A percentile compares a stretch with the other conserved stretches of the same genome.
Evolutionary conservation across 2,888 invertebrate genomes (phyloP).

Genomic region (Dysmachus trigonus): DNA sequence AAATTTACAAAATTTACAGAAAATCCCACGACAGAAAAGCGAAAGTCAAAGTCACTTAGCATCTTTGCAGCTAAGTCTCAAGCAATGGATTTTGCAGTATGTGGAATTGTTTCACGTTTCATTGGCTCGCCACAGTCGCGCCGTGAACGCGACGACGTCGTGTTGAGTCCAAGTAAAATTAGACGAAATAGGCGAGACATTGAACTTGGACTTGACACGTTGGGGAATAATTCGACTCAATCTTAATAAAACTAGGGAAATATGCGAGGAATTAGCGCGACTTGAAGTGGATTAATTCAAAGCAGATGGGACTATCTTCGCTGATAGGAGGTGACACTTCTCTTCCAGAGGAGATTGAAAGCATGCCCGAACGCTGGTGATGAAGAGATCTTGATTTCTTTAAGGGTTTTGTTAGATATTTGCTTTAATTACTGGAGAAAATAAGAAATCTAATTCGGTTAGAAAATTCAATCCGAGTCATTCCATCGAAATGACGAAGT

Average conservation of each 20-base stretch:
- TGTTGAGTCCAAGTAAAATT: slow-evolving; percentile 2
- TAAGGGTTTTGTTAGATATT: background rate
- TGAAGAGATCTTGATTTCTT: background rate
- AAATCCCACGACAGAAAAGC: background rate
- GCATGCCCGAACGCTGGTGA: background rate
- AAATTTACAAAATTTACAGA: slow-evolving; percentile 2
- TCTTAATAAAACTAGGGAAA: slow-evolving; percentile 28
- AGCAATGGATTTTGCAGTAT: background rate
- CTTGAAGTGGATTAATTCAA: slow-evolving; percentile 14
- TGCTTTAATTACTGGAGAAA: background rate
- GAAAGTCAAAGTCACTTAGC: slow-evolving; percentile 1
- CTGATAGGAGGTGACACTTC: background rate
- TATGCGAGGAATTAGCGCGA: slow-evolving; percentile 11
- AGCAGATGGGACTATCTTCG: background rate
- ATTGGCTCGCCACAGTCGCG: background rate
- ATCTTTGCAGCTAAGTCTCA: background rate
- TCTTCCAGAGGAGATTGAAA: background rate
- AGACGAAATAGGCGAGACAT: slow-evolving; percentile 18
- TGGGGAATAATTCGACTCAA: slow-evolving; percentile 13
- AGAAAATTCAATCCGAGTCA: no score
- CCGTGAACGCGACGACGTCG: background rate
- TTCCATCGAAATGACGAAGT: no score
- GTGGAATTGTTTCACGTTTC: slow-evolving; percentile 12
- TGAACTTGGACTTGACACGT: slow-evolving; percentile 41
- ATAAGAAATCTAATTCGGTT: background rate